Evolutionary conservation across 2,888 invertebrate genomes (phyloP).

Genomic region (Orchesellides sinensis): DNA sequence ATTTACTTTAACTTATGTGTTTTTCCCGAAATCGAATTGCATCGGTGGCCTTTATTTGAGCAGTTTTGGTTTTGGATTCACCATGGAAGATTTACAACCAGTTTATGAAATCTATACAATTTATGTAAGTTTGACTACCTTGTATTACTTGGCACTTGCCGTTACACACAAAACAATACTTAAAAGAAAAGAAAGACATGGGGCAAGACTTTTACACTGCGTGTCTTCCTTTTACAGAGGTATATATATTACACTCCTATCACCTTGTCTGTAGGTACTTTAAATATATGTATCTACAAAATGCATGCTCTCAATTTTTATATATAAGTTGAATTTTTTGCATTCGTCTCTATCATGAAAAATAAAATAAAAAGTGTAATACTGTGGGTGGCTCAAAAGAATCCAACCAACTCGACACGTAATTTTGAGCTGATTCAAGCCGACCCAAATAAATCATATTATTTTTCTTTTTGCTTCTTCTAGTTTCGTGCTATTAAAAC

Average conservation of each 20-base stretch:
- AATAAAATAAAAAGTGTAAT: not conserved
- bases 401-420: not conserved
- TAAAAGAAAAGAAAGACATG: not conserved
- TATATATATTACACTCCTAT: not conserved
- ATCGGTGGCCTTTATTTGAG: not conserved
- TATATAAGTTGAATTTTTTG: not conserved
- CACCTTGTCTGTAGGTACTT: too few relatives aligned
- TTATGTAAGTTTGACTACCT: not conserved
- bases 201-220: conserved; percentile 12
- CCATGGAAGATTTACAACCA: conserved; percentile 47
- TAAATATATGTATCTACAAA: too few relatives aligned
- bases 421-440: not conserved
- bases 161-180: not conserved
- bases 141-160: not conserved
- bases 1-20: not conserved
- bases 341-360: not conserved
- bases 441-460: conserved; percentile 15
- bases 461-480: not conserved
- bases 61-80: too few relatives aligned
- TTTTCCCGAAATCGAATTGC: not conserved
- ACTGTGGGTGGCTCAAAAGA: not conserved
- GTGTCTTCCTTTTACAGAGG: conserved; percentile 12
- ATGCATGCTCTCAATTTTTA: not conserved
- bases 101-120: conserved; percentile 17
- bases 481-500: not conserved